Percentiles rank a stretch among this genome's conserved stretches.
These are phyloP conservation scores for Orthonyx spaldingii DNA, from an alignment of 2,113 vertebrate species.

Conservation along the genomic window DNA sequence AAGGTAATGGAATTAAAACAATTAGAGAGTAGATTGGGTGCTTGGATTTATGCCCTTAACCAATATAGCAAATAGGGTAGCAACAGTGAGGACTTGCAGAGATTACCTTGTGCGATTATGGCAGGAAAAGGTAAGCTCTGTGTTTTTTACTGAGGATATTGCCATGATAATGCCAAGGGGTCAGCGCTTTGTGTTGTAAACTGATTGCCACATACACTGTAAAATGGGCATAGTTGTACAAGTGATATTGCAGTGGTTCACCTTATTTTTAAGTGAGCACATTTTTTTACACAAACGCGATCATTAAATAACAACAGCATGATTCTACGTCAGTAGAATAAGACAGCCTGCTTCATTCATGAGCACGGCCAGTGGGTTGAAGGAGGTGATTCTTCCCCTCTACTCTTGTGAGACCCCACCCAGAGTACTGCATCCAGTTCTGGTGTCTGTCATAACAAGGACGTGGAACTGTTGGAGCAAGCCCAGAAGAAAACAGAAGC, in stretches of 20 bases:
- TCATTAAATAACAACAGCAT: neutral
- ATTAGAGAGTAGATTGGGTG: neutral
- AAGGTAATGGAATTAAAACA: neutral
- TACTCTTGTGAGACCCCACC: neutral
- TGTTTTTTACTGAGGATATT: neutral
- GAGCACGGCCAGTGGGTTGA: fast-evolving
- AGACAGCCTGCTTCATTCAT: neutral
- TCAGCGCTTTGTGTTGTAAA: neutral
- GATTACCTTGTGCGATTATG: neutral
- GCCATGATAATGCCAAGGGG: neutral
- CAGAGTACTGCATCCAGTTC: neutral
- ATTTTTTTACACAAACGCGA: neutral
- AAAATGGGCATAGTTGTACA: neutral
- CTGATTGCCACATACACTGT: neutral
- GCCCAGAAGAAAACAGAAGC: neutral
- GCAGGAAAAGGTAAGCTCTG: neutral
- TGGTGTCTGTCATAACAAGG: neutral
- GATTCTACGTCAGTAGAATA: neutral
- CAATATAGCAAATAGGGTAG: neutral
- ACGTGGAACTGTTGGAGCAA: neutral
- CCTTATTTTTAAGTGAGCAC: neutral
- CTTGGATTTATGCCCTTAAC: neutral
- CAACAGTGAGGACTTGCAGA: neutral
- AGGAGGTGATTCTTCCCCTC: neutral
- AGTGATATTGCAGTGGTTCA: neutral